A percentile compares a stretch with the other conserved stretches of the same genome.
These are phyloP conservation scores for Aethes cnicana DNA, from an alignment of 2,888 invertebrate species.

Conservation along the genomic window DNA sequence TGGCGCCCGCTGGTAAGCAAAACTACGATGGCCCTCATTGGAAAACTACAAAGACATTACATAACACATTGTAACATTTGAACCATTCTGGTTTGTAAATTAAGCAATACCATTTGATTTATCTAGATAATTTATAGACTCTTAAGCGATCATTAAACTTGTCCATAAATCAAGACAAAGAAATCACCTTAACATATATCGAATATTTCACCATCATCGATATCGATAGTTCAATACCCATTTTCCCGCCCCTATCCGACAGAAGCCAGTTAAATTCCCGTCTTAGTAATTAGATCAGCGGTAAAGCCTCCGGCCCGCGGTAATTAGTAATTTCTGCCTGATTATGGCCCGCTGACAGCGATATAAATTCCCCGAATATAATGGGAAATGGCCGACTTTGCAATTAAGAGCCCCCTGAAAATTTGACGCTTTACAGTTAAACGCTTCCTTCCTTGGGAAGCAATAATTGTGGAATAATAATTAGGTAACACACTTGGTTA, in stretches of 20 bases:
- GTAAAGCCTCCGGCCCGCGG: conserved; percentile 74
- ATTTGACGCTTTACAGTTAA: too few relatives aligned
- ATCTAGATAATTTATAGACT: too few relatives aligned
- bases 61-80: too few relatives aligned
- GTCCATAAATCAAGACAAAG: not conserved
- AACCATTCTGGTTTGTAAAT: too few relatives aligned
- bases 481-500: not conserved
- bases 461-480: not conserved
- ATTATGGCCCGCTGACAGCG: conserved; percentile 60
- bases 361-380: conserved; percentile 35
- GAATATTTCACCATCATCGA: not conserved
- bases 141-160: too few relatives aligned
- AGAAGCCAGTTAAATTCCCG: conserved; percentile 55
- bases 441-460: too few relatives aligned
- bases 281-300: conserved; percentile 79
- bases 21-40: too few relatives aligned
- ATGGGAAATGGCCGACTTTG: conserved; percentile 7
- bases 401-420: conserved; percentile 7
- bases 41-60: too few relatives aligned
- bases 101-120: too few relatives aligned
- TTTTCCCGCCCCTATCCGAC: conserved; percentile 16
- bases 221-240: not conserved
- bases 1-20: too few relatives aligned
- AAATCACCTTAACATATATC: not conserved
- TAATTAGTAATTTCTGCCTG: conserved; percentile 73